Evolutionary conservation across 2,113 vertebrate species (phyloP), one percentile per base, ranked within the genome.

Genomic region (Neodon shergylaensis): DNA sequence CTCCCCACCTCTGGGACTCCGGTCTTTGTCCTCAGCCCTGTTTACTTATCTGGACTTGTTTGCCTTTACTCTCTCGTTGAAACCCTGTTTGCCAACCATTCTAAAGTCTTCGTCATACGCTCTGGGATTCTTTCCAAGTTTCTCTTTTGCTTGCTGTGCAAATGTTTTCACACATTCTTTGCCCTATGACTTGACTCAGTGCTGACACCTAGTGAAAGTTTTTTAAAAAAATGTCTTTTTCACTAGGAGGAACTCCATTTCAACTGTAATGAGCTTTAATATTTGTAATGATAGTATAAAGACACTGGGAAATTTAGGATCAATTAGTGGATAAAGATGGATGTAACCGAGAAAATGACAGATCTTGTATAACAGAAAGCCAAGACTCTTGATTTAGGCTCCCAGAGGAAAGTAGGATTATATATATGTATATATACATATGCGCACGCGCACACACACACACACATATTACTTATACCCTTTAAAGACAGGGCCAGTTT

Each of bases 151-250:
- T 65, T 76, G 44, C n/a, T 21, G 26, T 68, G 88, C n/a, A 58
- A 58, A 58, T 16, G 33, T 65, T 85, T 66, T 52, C 49, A 88
- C 3, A 49, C 39, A 33, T 13, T 36, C 76, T 96, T 87, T 83
- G 77, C 88, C 22, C 0, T 24, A 54, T 19, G 16, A 79, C 36
- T 58, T 86, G 91, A 54, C 12, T 94, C 70, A 95, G 78, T 63
- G 68, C 47, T 90, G 26, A 42, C 58, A 76, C 42, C 91, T 84
- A 44, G 47, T 31, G 70, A 58, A 96, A 65, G 12, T 42, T 68
- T 42, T 68, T 22, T 93, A 61, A 73, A 97, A 13, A 90, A 96
- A 42, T 58, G 11, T 39, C 6, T 94, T 82, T 88, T 66, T 28
- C 9, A 90, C 5, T 76, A 54, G 52, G 70, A n/a, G 1, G 47